Evolutionary conservation across 2,888 invertebrate genomes (phyloP).

Genomic region (Ophonus ardosiacus): DNA sequence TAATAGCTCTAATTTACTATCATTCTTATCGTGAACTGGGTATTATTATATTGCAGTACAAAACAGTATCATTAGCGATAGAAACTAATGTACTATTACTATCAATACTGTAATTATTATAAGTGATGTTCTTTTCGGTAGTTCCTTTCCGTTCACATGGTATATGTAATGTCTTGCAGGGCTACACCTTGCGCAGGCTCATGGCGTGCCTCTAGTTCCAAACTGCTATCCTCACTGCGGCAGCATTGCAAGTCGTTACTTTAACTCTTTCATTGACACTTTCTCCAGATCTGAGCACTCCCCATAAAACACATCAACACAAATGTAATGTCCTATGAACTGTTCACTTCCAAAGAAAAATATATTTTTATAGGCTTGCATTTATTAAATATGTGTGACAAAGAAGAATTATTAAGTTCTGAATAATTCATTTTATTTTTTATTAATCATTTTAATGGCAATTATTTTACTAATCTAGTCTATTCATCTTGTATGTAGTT

Average conservation of each 20-base stretch:
- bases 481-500: background rate
- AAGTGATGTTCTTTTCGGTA: no score
- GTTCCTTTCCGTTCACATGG: background rate
- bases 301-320: slow-evolving; percentile 46
- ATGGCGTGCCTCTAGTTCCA: slow-evolving; percentile 74
- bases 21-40: no score
- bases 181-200: slow-evolving; percentile 74
- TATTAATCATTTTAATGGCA: no score
- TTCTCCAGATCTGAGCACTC: slow-evolving; percentile 66
- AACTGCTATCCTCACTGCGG: slow-evolving; percentile 75
- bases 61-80: background rate
- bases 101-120: background rate
- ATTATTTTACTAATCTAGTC: slow-evolving; percentile 10
- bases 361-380: slow-evolving; percentile 39
- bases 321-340: slow-evolving; percentile 31
- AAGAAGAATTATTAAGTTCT: background rate
- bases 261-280: slow-evolving; percentile 70
- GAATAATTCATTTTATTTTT: background rate
- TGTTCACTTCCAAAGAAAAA: slow-evolving; percentile 40
- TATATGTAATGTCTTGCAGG: slow-evolving; percentile 72
- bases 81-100: background rate
- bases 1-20: no score
- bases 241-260: slow-evolving; percentile 71
- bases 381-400: background rate
- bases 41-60: no score